Evolutionary conservation across 2,797 vertebrate genomes (phyloP), one percentile per base, ranked within the genome.

Genomic region (Enteromius treurensis): DNA sequence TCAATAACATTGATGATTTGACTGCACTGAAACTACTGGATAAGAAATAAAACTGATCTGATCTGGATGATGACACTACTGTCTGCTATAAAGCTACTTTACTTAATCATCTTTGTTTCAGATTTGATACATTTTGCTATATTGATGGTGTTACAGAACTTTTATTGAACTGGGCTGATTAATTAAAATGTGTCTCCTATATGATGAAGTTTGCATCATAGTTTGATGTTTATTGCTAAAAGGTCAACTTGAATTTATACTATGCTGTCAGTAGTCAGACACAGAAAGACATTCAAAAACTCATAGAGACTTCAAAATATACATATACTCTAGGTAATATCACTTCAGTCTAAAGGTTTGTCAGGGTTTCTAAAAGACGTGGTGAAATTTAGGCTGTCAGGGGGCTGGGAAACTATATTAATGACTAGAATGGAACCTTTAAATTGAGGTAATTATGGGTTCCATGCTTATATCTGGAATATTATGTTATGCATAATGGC

Each of bases 401-500:
- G 23, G 62, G 70, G 34, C 58, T 85, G 71, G 83, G 79, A 86
- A 42, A 55, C 74, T 69, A 60, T 68, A 86, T 80, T 68, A 80
- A 62, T 68, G 21, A 37, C 64, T 79, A 70, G 69, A 85, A 77
- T 80, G 76, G 82, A 85, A 67, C 26, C 42, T 42, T 47, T 58
- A 76, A 34, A 77, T 86, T 84, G 84, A 37, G 77, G 64, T 86
- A 83, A 88, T 86, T 69, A 86, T 81, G 53, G 83, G 42, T 83
- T 88, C 73, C 26, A 47, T 80, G 45, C 23, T 74, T 85, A 70
- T 80, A 64, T 80, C 26, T 82, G 79, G 73, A 88, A 73, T 60
- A 82, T 49, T 45, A 76, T 37, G 37, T 76, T 79, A 65, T 83
- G 49, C 29, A 77, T 83, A 82, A 77, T 29, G 49, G 82, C 60